These are phyloP conservation scores for Invenusta paracnida DNA, from an alignment of 2,888 invertebrate genomes.

Conservation along the genomic window DNA sequence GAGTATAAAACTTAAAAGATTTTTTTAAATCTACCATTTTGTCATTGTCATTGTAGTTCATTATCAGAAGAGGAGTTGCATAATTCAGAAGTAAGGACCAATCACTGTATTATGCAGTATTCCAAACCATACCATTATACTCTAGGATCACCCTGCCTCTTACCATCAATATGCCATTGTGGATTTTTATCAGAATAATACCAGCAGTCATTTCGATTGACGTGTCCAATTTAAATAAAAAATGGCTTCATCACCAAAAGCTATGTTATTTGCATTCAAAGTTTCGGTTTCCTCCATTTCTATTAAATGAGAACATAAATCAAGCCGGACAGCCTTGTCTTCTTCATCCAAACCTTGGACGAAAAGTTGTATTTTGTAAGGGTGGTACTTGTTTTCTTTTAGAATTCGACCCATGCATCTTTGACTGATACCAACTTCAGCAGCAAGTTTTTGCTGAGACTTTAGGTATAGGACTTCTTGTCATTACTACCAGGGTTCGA, in stretches of 20 bases:
- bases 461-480: conserved; percentile 6
- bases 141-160: conserved; percentile 33
- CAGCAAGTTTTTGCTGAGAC: conserved; percentile 13
- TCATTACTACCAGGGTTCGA: background rate
- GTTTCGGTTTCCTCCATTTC: conserved; percentile 4
- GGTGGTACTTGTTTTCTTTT: conserved; percentile 13
- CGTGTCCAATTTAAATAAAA: conserved; percentile 42
- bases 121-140: conserved; percentile 21
- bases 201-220: conserved; percentile 32
- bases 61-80: no score
- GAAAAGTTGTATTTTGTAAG: conserved; percentile 25
- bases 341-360: conserved; percentile 1
- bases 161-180: conserved; percentile 25
- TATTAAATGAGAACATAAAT: background rate
- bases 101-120: conserved; percentile 35
- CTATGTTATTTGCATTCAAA: conserved; percentile 30
- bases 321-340: background rate
- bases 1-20: no score
- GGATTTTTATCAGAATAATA: conserved; percentile 37
- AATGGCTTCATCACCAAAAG: conserved; percentile 41
- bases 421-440: conserved; percentile 12
- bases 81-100: conserved; percentile 42
- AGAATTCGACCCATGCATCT: background rate
- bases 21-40: no score
- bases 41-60: no score